Conservation (phyloP, 2,888 invertebrate genomes). For the Serripes groenlandicus region DNA sequence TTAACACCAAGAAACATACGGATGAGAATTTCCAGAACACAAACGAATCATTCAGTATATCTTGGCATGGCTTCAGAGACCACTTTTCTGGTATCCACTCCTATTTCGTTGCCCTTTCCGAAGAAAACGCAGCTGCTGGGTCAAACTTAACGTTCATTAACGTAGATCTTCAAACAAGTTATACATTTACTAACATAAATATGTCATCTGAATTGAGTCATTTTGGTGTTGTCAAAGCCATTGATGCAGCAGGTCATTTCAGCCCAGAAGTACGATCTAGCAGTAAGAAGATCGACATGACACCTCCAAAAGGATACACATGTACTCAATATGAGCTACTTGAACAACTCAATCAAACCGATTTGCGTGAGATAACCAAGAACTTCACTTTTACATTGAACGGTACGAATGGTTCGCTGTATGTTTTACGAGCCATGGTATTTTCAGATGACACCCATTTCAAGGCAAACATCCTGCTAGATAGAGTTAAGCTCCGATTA, state of each 20-base stretch:
- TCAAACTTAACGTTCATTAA: neutral
- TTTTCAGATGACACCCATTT: neutral
- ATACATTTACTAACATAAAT: slow-evolving; percentile 17
- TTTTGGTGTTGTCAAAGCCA: slow-evolving; percentile 37
- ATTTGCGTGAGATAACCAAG: too few relatives aligned
- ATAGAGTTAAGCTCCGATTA: neutral
- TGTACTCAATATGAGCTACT: slow-evolving; percentile 1
- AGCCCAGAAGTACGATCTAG: neutral
- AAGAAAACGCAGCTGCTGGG: neutral
- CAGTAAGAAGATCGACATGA: slow-evolving; percentile 11
- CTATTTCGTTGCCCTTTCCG: slow-evolving; percentile 19
- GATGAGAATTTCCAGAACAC: slow-evolving; percentile 55
- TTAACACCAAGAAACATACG: slow-evolving; percentile 56
- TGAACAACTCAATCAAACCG: too few relatives aligned
- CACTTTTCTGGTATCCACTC: slow-evolving; percentile 51
- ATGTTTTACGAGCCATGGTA: neutral
- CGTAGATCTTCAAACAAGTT: slow-evolving; percentile 22
- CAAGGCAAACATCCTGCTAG: neutral
- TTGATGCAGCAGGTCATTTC: slow-evolving; percentile 37
- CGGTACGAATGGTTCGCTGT: neutral
- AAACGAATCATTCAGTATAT: slow-evolving; percentile 29
- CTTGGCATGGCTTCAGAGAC: slow-evolving; percentile 61
- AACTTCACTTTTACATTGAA: neutral
- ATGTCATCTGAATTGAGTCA: slow-evolving; percentile 33
- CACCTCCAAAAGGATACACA: slow-evolving; percentile 19